Conservation (phyloP, 2,113 vertebrate species). For the Leiothrix lutea region DNA sequence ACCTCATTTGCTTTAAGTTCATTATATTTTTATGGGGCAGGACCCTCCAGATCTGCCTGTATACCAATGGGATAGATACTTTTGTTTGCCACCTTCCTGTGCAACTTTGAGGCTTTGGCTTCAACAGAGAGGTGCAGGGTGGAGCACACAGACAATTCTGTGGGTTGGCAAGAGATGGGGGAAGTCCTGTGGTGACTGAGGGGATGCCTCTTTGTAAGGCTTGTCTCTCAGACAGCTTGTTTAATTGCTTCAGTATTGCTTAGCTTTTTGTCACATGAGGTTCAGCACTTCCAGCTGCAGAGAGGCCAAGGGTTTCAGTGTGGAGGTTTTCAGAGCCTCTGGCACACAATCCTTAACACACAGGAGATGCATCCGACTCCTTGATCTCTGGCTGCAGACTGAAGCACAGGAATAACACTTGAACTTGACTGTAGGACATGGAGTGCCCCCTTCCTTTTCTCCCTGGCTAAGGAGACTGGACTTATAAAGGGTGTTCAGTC, state of each 20-base stretch:
- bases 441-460: neutral
- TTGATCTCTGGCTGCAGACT: neutral
- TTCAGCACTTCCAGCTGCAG: neutral
- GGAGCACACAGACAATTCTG: neutral
- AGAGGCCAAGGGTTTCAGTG: neutral
- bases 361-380: neutral
- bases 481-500: neutral
- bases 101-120: neutral
- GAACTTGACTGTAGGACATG: neutral
- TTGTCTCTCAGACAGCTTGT: neutral
- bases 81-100: neutral
- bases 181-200: rapidly evolving
- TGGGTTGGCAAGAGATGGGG: neutral
- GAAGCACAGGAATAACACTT: neutral
- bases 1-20: neutral
- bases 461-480: neutral
- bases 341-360: neutral
- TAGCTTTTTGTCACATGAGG: neutral
- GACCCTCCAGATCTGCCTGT: neutral
- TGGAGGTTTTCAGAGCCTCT: neutral
- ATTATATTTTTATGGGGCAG: neutral
- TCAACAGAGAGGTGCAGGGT: neutral
- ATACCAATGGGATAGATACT: neutral
- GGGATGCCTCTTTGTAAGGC: neutral
- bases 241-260: neutral